Conservation (phyloP, 35 echinoderm and acorn worm species). For the Patiria miniata region DNA sequence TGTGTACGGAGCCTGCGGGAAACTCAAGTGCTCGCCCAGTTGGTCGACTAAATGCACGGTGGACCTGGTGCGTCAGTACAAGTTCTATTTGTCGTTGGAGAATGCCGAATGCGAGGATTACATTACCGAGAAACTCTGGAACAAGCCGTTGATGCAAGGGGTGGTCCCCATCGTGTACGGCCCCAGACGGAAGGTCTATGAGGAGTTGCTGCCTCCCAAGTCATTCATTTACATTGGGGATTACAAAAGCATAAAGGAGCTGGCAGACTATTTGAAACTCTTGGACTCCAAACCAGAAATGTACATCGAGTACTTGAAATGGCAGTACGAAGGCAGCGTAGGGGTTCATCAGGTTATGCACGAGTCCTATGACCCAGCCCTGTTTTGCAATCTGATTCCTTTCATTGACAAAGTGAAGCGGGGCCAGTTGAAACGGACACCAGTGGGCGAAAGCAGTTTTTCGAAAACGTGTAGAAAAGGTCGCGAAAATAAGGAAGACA, state of each 20-base stretch:
- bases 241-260: constrained; percentile 42
- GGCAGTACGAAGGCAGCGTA: constrained; percentile 12
- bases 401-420: neutral
- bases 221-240: constrained; percentile 69
- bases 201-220: constrained; percentile 43
- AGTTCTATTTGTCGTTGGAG: constrained; percentile 72
- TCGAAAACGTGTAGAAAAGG: neutral
- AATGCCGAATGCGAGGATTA: constrained; percentile 72
- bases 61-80: constrained; percentile 4
- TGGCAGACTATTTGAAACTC: constrained; percentile 39
- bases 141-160: neutral
- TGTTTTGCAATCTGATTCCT: neutral
- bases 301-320: constrained; percentile 65
- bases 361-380: neutral
- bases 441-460: neutral
- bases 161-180: constrained; percentile 67
- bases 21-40: neutral
- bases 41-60: neutral
- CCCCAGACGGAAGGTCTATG: constrained; percentile 42
- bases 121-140: constrained; percentile 73
- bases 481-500: neutral
- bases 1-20: constrained; percentile 61
- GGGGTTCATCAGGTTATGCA: neutral
- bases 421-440: neutral
- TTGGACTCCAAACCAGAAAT: constrained; percentile 38